A percentile compares a stretch with the other conserved stretches of the same genome.
Conservation (phyloP, 2,113 vertebrate species). For the Seriola rivoliana region DNA sequence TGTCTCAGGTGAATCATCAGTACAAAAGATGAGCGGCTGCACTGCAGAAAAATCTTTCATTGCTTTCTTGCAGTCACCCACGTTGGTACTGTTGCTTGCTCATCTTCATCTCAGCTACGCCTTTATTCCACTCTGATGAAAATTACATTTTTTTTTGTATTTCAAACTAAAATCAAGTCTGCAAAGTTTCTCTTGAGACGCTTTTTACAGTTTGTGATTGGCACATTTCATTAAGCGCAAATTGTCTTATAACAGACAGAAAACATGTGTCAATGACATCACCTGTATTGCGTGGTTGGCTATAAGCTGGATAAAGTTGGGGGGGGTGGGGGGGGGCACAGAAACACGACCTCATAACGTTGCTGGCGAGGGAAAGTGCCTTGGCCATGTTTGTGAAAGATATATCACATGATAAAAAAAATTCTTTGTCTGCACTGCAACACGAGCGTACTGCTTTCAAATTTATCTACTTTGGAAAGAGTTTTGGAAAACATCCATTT, state of each 20-base stretch:
- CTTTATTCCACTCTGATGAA: not conserved
- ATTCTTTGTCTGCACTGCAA: constrained; percentile 44
- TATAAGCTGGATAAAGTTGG: constrained; percentile 20
- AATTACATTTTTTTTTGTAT: not conserved
- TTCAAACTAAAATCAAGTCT: constrained; percentile 16
- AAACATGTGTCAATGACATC: constrained; percentile 44
- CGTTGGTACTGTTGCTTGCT: not conserved
- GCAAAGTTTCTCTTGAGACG: not conserved
- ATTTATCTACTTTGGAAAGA: constrained; percentile 58
- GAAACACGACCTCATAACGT: constrained; percentile 48
- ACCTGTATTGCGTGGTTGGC: constrained; percentile 31
- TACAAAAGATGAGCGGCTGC: not conserved
- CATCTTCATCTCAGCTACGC: not conserved
- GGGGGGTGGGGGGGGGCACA: constrained; percentile 32
- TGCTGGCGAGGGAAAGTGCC: constrained; percentile 53
- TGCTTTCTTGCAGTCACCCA: not conserved
- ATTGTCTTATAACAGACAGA: constrained; percentile 23
- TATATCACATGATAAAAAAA: constrained; percentile 68
- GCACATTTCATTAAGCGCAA: constrained; percentile 24
- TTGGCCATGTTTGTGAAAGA: constrained; percentile 63
- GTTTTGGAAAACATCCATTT: constrained; percentile 53
- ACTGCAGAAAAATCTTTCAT: not conserved
- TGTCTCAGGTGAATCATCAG: constrained; percentile 19
- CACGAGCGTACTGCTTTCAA: constrained; percentile 49
- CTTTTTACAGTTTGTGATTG: not conserved